Evolutionary conservation across 2,113 vertebrate species (phyloP), one percentile per base, ranked within the genome.

Genomic region (Mastomys natalensis): DNA sequence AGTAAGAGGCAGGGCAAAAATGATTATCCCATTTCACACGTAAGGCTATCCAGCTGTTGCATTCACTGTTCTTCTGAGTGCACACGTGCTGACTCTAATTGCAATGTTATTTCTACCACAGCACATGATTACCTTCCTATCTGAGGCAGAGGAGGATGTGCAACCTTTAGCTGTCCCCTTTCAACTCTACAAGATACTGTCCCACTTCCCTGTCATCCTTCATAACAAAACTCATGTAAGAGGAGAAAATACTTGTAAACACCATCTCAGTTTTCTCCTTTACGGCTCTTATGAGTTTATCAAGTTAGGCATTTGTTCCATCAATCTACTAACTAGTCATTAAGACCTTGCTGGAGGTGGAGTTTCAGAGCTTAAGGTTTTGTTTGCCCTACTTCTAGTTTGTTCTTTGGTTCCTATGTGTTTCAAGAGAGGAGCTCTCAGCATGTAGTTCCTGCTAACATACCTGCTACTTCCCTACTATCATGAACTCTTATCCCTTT

Each of bases 121-220:
- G 19, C 34, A 26, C 62, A 70, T 43, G 22, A 55, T 48, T 31
- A 43, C 43, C 66, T 86, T 91, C 77, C 88, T 45, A 89, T 77
- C 62, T 74, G 81, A 97, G 48, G 17, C 26, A 64, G 43, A 40
- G 53, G 43, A 94, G 77, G 17, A 73, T 53, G 9, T 78, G 86
- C 9, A 93, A 7, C 40, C 93, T 76, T 85, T 43, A 85, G 84
- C 34, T 64, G 48, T 1, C 37, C 21, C 55, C 1, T 51, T 86
- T 19, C 29, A 53, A 86, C 40, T 85, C 81, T 15, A 70, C 48
- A 91, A 34, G 64, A 70, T 58, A 88, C 0, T 55, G 16, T n/a
- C 92, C 72, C 62, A 78, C 87, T 91, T 96, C 82, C 94, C 82
- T 96, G 60, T 90, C 66, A 85, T 29, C 37, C n/a, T 73, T 87